Conservation (phyloP, 2,113 vertebrate species). For the Hemichromis elongatus region DNA sequence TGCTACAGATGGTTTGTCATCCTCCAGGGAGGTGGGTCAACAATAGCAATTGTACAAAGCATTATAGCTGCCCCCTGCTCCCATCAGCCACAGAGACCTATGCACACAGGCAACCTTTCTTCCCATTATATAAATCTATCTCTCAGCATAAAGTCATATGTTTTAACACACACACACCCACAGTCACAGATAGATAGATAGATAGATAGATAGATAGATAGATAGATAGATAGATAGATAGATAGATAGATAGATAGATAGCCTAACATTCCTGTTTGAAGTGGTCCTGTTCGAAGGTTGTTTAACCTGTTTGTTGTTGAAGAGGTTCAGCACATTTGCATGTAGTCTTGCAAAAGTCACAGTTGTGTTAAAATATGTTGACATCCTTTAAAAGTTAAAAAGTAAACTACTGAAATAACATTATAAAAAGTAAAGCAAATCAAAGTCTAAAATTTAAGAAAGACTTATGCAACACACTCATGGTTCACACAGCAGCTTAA, state of each 20-base stretch:
- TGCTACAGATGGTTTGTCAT: constrained; percentile 60
- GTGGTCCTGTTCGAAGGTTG: background rate
- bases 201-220: background rate
- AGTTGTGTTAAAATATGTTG: background rate
- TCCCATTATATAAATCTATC: background rate
- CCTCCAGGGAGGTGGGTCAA: constrained; percentile 40
- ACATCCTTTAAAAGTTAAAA: background rate
- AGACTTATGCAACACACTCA: background rate
- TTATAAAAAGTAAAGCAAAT: background rate
- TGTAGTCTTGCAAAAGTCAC: background rate
- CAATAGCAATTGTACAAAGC: constrained; percentile 50
- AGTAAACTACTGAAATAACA: background rate
- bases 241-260: background rate
- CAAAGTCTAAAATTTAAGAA: background rate
- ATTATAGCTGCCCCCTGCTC: background rate
- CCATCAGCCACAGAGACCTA: background rate
- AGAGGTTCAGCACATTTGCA: background rate
- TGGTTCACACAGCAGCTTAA: background rate
- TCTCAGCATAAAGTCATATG: constrained; percentile 22
- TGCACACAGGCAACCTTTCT: background rate
- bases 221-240: background rate
- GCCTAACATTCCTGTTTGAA: background rate
- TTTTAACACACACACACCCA: background rate
- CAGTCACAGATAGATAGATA: background rate
- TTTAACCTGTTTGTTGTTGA: background rate